These are phyloP conservation scores for Mythimna ferrago DNA, from an alignment of 2,888 invertebrate genomes.

Conservation along the genomic window DNA sequence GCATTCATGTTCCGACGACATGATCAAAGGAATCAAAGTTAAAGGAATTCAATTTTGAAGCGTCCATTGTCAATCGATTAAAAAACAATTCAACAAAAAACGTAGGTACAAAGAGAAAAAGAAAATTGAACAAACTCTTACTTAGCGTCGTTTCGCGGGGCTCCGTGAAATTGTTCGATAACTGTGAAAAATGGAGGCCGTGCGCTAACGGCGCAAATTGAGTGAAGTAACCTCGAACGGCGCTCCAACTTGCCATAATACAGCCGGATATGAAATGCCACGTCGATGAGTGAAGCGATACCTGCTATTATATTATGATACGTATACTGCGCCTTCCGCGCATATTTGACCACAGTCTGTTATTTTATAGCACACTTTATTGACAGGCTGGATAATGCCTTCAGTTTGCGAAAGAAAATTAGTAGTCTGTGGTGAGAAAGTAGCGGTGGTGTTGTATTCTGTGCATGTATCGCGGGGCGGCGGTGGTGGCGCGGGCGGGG, in stretches of 20 bases:
- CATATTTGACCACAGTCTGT: conserved; percentile 61
- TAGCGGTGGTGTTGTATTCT: conserved; percentile 51
- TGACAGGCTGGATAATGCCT: conserved; percentile 22
- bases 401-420: conserved; percentile 27
- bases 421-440: conserved; percentile 63
- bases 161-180: conserved; percentile 81
- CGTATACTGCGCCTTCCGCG: conserved; percentile 51
- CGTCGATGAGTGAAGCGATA: conserved; percentile 66
- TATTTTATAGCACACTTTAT: conserved; percentile 12
- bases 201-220: conserved; percentile 86
- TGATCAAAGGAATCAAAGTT: conserved; percentile 22
- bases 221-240: conserved; percentile 77
- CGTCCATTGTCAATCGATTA: conserved; percentile 23
- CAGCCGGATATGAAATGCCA: conserved; percentile 59
- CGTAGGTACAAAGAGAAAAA: conserved; percentile 56
- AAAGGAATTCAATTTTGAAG: conserved; percentile 8
- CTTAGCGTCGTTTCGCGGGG: conserved; percentile 77
- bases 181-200: conserved; percentile 86
- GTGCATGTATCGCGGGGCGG: conserved; percentile 52
- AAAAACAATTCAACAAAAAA: conserved; percentile 39
- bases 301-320: conserved; percentile 62
- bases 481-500: conserved; percentile 40
- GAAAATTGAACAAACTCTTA: conserved; percentile 77
- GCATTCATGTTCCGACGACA: conserved; percentile 4
- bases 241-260: conserved; percentile 54